Base-by-base conservation (phyloP, 2,888 invertebrate genomes). In the Leptogaster cylindrica region DNA sequence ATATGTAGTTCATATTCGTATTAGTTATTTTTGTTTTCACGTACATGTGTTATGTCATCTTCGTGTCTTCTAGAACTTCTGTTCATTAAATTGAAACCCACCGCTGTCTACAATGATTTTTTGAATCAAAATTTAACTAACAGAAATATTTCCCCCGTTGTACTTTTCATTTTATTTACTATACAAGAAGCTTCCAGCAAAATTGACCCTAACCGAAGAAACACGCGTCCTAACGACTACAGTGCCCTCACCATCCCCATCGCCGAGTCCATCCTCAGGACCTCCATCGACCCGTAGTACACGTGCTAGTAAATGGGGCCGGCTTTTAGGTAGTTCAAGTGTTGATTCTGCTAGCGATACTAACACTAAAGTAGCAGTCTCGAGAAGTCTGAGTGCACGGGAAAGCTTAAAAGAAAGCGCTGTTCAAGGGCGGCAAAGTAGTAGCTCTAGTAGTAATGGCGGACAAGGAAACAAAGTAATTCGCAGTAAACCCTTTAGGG, bases 271-370 rank as follows among this genome's bases (percentile, higher is more conserved):
- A 73, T 80, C 82, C 73, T 80, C 79, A 71, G 80, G 83, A 75
- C 83, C 83, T 73, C 81, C 81, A 73, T 83, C 84, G 74, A 84
- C 83, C 68, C 82, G 84, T 75, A 79, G 85, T 73, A 85, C 79
- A 73, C 77, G 82, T 81, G 79, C 81, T 75, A 86, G 90, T 80
- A 92, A 92, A 83, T 92, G 92, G 92, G 92, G 92, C 66, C 87
- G 92, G 70, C 84, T 92, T 75, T 83, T 92, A 78, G 90, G 92
- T 76, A 89, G 88, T 76, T 89, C 89, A 73, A 90, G 91, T 81
- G 82, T 90, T 75, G 91, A 91, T 81, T 89, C 89, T 70, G 86
- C 85, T 75, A 87, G 87, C 75, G 89, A 88, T 74, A 82, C 84
- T 55, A 85, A 85, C 71, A 81, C 79, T 73, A 83, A 82, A 76